Evolutionary conservation across 2,888 invertebrate genomes (phyloP), one percentile per base, ranked within the genome.

Genomic region (Mesorhabditis spiculigera): DNA sequence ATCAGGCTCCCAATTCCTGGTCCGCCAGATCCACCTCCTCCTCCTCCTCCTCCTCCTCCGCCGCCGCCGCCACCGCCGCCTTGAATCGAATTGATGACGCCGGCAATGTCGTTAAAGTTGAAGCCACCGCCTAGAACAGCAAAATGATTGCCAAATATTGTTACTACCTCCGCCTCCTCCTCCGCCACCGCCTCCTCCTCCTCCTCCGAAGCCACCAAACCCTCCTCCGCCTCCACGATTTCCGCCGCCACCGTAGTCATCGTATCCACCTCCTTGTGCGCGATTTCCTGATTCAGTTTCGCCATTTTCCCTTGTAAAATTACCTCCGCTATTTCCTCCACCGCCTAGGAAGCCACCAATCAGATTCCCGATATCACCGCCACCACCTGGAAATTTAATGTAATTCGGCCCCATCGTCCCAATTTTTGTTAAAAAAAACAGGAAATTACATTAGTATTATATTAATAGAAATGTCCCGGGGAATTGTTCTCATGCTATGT

Each of bases 1-100:
- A 84, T 76, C 42, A 80, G 73, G 63, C 69, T 71, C 41, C 79
- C 79, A 67, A 78, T 73, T 62, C 73, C 74, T 42, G 76, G 50
- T 16, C 77, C 75, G 8, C 75, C 75, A 28, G 72, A 69, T 28
- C 71, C 66, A 13, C 67, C 50, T 45, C 72, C 71, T 42, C 77
- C 77, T 66, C 78, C 77, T 16, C 73, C 69, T 62, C 71, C 72
- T 5, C 70, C 68, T 5, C 69, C 68, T 6, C 70, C 74, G 10
- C 70, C 75, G 43, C 69, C 69, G 5, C 72, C 73, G 10, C 68
- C 70, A 42, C 68, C 67, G n/a, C n/a, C 13, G 13, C 66, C 5
- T 50, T 50, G 71, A 6, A 74, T 63, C 41, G 73, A 71, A 63
- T 78, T 78, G 71, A 78, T 73, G 70, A 78, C 72, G 66, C 78